Evolutionary conservation across 2,113 vertebrate genomes (phyloP).

Genomic region (Oncorhynchus gorbuscha): DNA sequence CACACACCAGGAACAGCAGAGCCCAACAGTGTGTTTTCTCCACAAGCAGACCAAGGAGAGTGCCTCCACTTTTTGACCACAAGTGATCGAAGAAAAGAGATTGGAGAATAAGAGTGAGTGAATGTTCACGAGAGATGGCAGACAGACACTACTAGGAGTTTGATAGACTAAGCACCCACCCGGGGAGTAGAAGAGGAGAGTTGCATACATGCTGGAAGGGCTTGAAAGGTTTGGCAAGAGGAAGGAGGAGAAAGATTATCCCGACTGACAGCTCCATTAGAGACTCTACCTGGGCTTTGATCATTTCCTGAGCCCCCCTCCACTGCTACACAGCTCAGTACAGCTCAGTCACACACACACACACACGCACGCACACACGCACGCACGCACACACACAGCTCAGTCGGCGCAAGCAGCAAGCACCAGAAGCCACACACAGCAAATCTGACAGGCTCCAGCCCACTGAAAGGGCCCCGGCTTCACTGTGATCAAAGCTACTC

Average conservation of each 20-base stretch:
- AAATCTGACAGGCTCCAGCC: slow-evolving; percentile 68
- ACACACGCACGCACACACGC: slow-evolving; percentile 44
- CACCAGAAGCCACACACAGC: slow-evolving; percentile 51
- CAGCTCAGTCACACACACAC: neutral
- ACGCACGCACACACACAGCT: slow-evolving; percentile 63
- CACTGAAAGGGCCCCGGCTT: slow-evolving; percentile 12
- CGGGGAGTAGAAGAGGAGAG: neutral
- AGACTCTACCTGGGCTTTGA: slow-evolving; percentile 79
- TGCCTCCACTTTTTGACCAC: too few species aligned
- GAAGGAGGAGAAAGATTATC: slow-evolving; percentile 71
- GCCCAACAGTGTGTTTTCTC: too few species aligned
- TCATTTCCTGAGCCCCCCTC: slow-evolving; percentile 71
- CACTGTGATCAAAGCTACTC: slow-evolving; percentile 24
- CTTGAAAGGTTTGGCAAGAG: slow-evolving; percentile 56
- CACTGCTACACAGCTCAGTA: slow-evolving; percentile 41
- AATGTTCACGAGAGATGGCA: neutral
- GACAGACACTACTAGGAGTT: neutral
- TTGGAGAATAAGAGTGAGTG: neutral
- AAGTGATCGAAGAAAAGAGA: too few species aligned
- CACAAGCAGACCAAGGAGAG: too few species aligned
- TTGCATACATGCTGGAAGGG: slow-evolving; percentile 25
- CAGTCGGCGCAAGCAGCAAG: too few species aligned
- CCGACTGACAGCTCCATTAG: slow-evolving; percentile 75
- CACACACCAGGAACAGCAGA: neutral
- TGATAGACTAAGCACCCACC: too few species aligned